Base-by-base conservation (phyloP, 2,888 invertebrate species). In the Andricus quercusramuli region DNA sequence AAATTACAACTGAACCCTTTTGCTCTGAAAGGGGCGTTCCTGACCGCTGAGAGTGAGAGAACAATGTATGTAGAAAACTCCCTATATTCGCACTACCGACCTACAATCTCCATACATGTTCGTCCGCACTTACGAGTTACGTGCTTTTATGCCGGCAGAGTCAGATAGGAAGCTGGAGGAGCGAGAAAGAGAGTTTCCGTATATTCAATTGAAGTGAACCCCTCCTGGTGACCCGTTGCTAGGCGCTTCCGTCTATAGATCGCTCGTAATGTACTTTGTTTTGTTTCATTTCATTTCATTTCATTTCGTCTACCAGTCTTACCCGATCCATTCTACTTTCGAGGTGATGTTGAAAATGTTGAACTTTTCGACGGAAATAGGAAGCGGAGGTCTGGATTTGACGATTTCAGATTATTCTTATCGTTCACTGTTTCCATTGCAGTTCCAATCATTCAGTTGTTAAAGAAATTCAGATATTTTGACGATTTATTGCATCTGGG, bases 201-300 rank as follows among this genome's bases (percentile, higher is more conserved):
- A 64, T 44, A 62, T 77, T 64, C 77, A 64, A 77, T 77, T 64
- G 77, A 77, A 77, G 37, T 64, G 77, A 77, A 41, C 62, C 77
- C 67, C 67, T 44, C 67, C 67, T 25, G 44, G 67, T 68, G 41
- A 77, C 77, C 77, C 77, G 77, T 77, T 77, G 77, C 77, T 77
- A 64, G 64, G 77, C 44, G 77, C 77, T 77, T 56, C 77, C 77
- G 64, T 64, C 77, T 44, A 77, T 44, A 77, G 77, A 77, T 77
- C 77, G 64, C 77, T 77, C 62, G 77, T 62, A 77, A 77, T 64
- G 77, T 62, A 68, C 67, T 62, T 62, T 64, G 64, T 77, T 77
- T 62, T 64, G 77, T 68, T 68, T 68, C 44, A 68, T 68, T 68
- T 68, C 67, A 68, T 67, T 67, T 67, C 44, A 67, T 68, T 68